Evolutionary conservation across 1,140 invertebrate genomes (phyloP), one percentile per base, ranked within the genome.

Genomic region (Lordiphosa stackelbergi): DNA sequence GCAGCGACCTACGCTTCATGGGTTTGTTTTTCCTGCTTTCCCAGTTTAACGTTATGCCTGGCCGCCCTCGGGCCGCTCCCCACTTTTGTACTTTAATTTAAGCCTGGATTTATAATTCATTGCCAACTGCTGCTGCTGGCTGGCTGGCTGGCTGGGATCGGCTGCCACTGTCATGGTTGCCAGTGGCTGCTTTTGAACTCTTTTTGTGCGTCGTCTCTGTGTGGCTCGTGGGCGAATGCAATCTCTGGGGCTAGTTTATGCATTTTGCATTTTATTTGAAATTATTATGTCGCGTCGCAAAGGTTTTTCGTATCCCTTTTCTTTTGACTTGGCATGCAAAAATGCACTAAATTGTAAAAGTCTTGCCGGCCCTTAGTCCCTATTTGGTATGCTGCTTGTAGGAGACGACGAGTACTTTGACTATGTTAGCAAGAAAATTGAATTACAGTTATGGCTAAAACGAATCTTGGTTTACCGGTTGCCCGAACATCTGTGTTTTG

Each of bases 261-360:
- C 77, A 81, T 81, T 83, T 81, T 83, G 77, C 77, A 81, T 81
- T 81, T 81, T 83, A 81, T 81, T 81, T 81, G 72, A 81, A 81
- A 83, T 81, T 81, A 81, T 81, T 81, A 83, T 81, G 77, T 83
- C 77, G 77, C 77, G 77, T 69, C 69, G 77, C 68, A 62, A 28
- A 49, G 52, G 49, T 55, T 28, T 38, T 51, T 22, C 16, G 41
- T 61, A 42, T 36, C 5, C 34, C 16, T 12, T 19, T 2, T 8
- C 35, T 9, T 35, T 38, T n/a, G 12, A 7, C 42, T 46, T 12
- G 53, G 40, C 65, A 68, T 68, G 62, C 56, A 61, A 51, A 48
- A 69, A 63, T 69, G 66, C 57, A 48, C 65, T 69, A 42, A 53
- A 34, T 62, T 62, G 46, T 10, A 12, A 11, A 38, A n/a, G 16